Percentiles rank a stretch among this genome's conserved stretches.
Conservation (phyloP, 2,797 vertebrate species). For the Pseudochirops corinnae region DNA sequence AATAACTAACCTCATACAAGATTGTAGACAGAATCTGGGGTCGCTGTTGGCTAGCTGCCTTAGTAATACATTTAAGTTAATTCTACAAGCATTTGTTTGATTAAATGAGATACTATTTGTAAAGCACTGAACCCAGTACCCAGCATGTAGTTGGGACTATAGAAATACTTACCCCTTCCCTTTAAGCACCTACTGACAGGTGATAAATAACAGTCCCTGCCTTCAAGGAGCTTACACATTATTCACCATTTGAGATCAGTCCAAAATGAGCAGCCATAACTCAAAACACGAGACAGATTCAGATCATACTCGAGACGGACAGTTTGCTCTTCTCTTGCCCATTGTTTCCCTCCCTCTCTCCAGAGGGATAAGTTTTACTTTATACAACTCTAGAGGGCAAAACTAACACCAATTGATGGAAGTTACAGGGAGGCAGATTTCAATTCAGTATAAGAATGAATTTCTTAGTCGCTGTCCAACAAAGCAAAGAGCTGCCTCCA, state of each 20-base stretch:
- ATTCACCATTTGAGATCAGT: neutral
- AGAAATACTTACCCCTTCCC: neutral
- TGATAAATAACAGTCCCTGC: neutral
- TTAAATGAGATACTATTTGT: neutral
- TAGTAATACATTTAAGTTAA: neutral
- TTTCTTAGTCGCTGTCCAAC: neutral
- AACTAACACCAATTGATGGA: neutral
- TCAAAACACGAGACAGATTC: neutral
- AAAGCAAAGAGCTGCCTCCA: neutral
- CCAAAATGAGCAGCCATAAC: neutral
- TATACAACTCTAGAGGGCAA: neutral
- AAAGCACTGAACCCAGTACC: neutral
- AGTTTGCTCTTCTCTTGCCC: neutral
- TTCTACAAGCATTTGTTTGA: neutral
- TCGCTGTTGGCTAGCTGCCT: neutral
- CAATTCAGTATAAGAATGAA: neutral
- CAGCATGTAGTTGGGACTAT: neutral
- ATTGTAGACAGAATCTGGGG: neutral
- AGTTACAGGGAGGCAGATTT: neutral
- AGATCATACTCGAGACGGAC: neutral
- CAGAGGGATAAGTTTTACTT: neutral
- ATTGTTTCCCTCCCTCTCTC: neutral
- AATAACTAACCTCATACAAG: neutral
- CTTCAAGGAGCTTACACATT: neutral
- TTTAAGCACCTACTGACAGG: neutral